Evolutionary conservation across 2,888 invertebrate species (phyloP).

Genomic region (Lycia hirtaria): DNA sequence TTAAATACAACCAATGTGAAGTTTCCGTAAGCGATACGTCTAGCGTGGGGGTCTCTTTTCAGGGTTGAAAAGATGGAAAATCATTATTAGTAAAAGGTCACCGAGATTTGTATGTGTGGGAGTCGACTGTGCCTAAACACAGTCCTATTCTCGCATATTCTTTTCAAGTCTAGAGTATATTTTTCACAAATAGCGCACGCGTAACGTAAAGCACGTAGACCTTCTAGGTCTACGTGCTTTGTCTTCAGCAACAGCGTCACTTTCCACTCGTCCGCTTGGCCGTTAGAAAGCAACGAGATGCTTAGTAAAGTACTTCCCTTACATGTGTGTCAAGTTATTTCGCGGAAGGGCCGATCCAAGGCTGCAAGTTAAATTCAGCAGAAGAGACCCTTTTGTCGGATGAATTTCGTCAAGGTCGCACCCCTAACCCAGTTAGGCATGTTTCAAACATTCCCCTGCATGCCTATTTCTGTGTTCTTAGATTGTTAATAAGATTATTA

Average conservation of each 20-base stretch:
- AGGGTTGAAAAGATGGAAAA: background rate
- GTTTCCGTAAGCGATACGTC: slow-evolving; percentile 12
- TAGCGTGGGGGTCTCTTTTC: background rate
- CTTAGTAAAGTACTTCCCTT: slow-evolving; percentile 3
- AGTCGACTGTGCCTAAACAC: background rate
- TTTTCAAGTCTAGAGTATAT: too few species aligned
- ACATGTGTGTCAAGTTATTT: slow-evolving; percentile 23
- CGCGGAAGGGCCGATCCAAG: slow-evolving; percentile 32
- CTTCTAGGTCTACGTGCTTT: too few species aligned
- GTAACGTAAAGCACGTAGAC: too few species aligned
- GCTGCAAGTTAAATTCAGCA: slow-evolving; percentile 39
- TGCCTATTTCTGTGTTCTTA: slow-evolving; percentile 15
- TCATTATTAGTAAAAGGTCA: background rate
- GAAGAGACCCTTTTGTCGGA: slow-evolving; percentile 38
- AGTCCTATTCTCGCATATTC: too few species aligned
- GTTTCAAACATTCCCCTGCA: slow-evolving; percentile 39
- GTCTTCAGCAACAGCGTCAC: too few species aligned
- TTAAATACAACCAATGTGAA: slow-evolving; percentile 4
- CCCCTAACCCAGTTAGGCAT: slow-evolving; percentile 30
- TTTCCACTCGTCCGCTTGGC: too few species aligned
- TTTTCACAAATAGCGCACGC: too few species aligned
- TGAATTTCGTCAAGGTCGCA: slow-evolving; percentile 35
- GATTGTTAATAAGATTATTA: background rate
- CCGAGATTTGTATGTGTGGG: background rate
- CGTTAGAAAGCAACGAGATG: too few species aligned